Conservation (phyloP, 1,140 invertebrate species). For the Aphaenogaster floridana region DNA sequence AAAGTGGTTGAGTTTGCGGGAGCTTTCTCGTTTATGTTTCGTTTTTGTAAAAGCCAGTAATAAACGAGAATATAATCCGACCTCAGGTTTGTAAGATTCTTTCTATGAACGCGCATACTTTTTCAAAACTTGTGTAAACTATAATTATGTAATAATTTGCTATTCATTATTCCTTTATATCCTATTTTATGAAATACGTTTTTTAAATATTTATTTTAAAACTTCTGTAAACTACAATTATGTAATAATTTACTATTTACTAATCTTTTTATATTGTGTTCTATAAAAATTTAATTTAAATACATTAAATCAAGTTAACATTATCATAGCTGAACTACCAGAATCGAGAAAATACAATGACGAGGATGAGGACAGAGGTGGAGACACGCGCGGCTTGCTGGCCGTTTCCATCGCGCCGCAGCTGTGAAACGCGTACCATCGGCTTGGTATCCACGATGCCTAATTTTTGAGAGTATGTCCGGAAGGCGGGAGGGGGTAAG, state of each 20-base stretch:
- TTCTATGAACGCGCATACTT: constrained; percentile 4
- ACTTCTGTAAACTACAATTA: constrained; percentile 11
- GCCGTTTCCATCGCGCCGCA: constrained; percentile 62
- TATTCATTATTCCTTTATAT: not conserved
- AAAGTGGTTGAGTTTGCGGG: not conserved
- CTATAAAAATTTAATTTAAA: not conserved
- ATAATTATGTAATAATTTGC: not conserved
- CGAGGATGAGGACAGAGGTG: constrained; percentile 33
- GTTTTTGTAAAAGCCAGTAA: constrained; percentile 14
- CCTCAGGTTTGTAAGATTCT: not conserved
- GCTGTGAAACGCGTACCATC: constrained; percentile 65
- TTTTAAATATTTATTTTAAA: constrained; percentile 8
- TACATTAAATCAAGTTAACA: not conserved
- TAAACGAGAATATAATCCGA: not conserved
- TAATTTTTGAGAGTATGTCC: constrained; percentile 74
- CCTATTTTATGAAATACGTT: not conserved
- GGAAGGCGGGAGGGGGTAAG: constrained; percentile 54
- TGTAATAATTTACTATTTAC: not conserved
- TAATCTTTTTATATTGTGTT: not conserved
- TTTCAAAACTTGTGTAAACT: not conserved
- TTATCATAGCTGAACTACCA: not conserved
- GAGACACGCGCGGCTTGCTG: constrained; percentile 26
- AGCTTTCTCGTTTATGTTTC: constrained; percentile 15
- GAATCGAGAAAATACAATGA: constrained; percentile 11
- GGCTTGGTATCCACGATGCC: constrained; percentile 68